phyloP scores from a whole-genome alignment of 2,888 invertebrate genomes.

The Noctua pronuba region DNA sequence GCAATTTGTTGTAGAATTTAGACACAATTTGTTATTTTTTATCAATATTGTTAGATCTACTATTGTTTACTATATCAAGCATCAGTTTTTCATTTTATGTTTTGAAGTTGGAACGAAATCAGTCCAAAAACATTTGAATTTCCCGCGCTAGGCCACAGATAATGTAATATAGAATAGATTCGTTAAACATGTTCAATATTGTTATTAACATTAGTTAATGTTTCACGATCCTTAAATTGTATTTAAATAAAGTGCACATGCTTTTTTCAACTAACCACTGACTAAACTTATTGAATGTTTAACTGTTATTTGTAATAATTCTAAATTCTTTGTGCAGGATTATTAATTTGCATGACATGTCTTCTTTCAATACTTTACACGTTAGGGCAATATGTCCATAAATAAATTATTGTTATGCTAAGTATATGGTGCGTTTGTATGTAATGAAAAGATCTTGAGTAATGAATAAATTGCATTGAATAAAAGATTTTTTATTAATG shows the following conservation, averaged over 20 bases:
- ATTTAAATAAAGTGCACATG: constrained; percentile 62
- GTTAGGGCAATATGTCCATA: constrained; percentile 69
- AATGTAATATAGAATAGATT: constrained; percentile 47
- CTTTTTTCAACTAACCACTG: constrained; percentile 60
- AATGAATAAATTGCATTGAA: constrained; percentile 88
- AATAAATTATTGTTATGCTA: constrained; percentile 85
- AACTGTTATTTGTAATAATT: constrained; percentile 56
- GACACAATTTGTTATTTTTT: constrained; percentile 19
- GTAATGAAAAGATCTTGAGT: constrained; percentile 85
- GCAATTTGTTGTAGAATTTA: constrained; percentile 50
- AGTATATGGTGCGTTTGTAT: constrained; percentile 90
- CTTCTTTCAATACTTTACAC: constrained; percentile 69
- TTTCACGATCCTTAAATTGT: constrained; percentile 59
- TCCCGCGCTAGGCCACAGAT: constrained; percentile 51
- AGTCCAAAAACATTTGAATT: constrained; percentile 26
- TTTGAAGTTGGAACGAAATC: constrained; percentile 13
- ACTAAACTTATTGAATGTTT: constrained; percentile 49
- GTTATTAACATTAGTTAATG: constrained; percentile 53
- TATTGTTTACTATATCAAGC: constrained; percentile 10
- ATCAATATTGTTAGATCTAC: constrained; percentile 25
- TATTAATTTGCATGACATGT: constrained; percentile 65
- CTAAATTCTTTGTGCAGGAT: constrained; percentile 58
- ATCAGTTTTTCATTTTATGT: neutral
- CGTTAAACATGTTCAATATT: constrained; percentile 57
- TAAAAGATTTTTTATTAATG: constrained; percentile 62